These are phyloP conservation scores for Halictus rubicundus DNA, from an alignment of 1,140 invertebrate genomes.

Conservation along the genomic window DNA sequence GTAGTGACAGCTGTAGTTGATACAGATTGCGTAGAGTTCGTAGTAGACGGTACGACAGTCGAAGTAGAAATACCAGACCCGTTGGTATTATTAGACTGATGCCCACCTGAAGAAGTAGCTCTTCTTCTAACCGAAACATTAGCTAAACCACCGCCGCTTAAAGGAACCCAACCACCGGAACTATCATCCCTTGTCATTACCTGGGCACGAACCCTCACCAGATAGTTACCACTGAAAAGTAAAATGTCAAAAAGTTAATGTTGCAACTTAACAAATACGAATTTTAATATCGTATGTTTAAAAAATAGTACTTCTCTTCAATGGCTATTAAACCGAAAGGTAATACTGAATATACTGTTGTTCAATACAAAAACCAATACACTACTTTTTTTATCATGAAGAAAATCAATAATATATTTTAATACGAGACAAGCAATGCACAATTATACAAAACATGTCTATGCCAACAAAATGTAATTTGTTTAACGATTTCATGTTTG, in stretches of 20 bases:
- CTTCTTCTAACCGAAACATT: slow-evolving; percentile 93
- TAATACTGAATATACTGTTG: neutral
- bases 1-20: slow-evolving; percentile 50
- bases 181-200: slow-evolving; percentile 99
- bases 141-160: slow-evolving; percentile 95
- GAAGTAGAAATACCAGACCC: slow-evolving; percentile 60
- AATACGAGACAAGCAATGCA: neutral
- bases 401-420: slow-evolving; percentile 6
- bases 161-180: slow-evolving; percentile 96
- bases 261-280: neutral
- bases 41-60: slow-evolving; percentile 64
- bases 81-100: slow-evolving; percentile 65
- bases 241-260: slow-evolving; percentile 36
- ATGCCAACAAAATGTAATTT: neutral
- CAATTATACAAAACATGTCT: neutral
- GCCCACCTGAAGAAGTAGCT: slow-evolving; percentile 72
- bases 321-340: neutral
- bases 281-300: neutral
- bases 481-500: neutral
- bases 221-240: slow-evolving; percentile 90
- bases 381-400: neutral
- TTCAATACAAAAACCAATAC: neutral
- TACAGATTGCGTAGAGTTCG: slow-evolving; percentile 64
- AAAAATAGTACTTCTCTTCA: neutral
- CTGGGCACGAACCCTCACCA: slow-evolving; percentile 98